Evolutionary conservation across 2,888 invertebrate genomes (phyloP), one percentile per base, ranked within the genome.

Genomic region (Acleris sparsana): DNA sequence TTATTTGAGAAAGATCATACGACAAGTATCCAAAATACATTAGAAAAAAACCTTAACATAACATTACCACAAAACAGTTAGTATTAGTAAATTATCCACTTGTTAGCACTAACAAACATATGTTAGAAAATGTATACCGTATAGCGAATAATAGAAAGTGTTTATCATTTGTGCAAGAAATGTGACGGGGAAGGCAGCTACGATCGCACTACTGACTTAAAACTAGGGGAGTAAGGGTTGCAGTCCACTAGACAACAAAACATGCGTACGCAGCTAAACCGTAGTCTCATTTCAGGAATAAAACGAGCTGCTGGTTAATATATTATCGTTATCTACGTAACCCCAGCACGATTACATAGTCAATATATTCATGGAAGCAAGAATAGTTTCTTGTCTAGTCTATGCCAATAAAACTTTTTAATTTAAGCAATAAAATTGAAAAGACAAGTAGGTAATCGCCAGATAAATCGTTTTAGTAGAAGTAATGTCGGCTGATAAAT

Each of bases 121-220:
- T 33, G 16, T 16, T 20, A 16, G 43, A 49, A 43, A 64, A 18
- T 60, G 60, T 57, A 46, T 48, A 46, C 56, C 46, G n/a, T 56
- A 22, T 52, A 29, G 55, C 60, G 43, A 56, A 61, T 17, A 9
- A 44, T 51, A 49, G 16, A 25, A 55, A 51, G 49, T 39, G 48
- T 49, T 55, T 25, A 29, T 53, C 25, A 59, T 65, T 65, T 65
- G 65, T 65, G 60, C 55, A 61, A 49, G 55, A 65, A 56, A 51
- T 61, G 65, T 52, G 29, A 46, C 46, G 18, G 33, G 43, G 17
- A 4, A 20, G 52, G 39, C 51, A 44, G 60, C 55, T 33, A 56
- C 44, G 60, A 17, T 44, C 44, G 5, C n/a, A 65, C 60, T 60
- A 29, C 25, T 25, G 25, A 25, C 60, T 20, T 33, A 29, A 51